Conservation (phyloP, 2,797 vertebrate genomes). For the Limosa lapponica region DNA sequence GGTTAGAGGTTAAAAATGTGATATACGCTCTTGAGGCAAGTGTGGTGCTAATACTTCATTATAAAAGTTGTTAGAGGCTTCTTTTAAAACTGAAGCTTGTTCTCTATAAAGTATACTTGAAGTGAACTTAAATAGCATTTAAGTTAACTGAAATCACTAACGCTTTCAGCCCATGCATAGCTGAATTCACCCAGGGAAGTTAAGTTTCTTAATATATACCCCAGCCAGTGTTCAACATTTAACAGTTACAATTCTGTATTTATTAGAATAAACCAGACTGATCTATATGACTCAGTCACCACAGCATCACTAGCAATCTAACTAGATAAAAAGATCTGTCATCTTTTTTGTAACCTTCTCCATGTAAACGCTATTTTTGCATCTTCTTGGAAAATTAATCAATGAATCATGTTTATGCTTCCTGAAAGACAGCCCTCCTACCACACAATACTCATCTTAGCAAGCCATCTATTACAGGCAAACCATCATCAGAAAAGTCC, state of each 20-base stretch:
- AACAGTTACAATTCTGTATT: not conserved
- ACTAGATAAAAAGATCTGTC: not conserved
- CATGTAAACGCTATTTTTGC: not conserved
- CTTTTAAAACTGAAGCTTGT: not conserved
- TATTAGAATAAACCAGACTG: not conserved
- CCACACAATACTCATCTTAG: not conserved
- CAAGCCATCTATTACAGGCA: not conserved
- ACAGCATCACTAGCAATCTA: not conserved
- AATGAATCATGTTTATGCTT: not conserved
- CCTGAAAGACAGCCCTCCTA: not conserved
- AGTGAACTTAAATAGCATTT: not conserved
- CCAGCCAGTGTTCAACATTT: not conserved
- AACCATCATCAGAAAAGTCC: not conserved
- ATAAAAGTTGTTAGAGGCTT: not conserved
- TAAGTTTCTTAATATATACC: not conserved
- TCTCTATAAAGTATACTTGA: not conserved
- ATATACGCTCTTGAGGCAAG: not conserved
- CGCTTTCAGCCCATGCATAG: not conserved
- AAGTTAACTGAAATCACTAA: not conserved
- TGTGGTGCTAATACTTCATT: not conserved
- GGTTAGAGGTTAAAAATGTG: not conserved
- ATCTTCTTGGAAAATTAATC: not conserved
- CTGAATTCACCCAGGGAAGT: not conserved
- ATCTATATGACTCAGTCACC: not conserved
- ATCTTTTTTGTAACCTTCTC: not conserved